Base-by-base conservation (phyloP, 2,113 vertebrate genomes). In the Peromyscus leucopus region DNA sequence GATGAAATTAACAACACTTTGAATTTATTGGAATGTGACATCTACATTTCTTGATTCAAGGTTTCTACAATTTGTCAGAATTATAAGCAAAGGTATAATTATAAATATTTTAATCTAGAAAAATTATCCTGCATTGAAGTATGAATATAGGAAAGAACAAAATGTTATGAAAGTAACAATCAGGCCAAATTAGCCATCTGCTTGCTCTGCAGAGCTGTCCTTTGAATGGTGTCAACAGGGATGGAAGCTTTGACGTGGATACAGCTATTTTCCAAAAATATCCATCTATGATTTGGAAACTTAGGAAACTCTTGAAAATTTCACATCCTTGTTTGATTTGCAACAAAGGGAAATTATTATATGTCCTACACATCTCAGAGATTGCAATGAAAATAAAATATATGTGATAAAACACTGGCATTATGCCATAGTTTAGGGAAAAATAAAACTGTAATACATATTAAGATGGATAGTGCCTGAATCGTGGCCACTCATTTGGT, bases 271-370 rank as follows among this genome's bases (percentile, higher is more conserved):
- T 74, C 79, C 39, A 55, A 48, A 26, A 48, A 26, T 15, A 84
- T 15, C 10, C 0, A 51, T 63, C 4, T 87, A 51, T 65, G 51
- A 26, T 42, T 92, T 96, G 57, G 51, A 57, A 79, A 71, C 8
- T 75, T 84, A 80, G 80, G 69, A 57, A 92, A 87, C 28, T 31
- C 63, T 16, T 55, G 24, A 65, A 36, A 42, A 10, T 85, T 57
- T 69, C 84, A 89, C 46, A 87, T 95, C 26, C 26, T 87, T 28
- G 79, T 69, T 95, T 90, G 48, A 86, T 90, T 79, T 95, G 36
- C 71, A 92, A 71, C 24, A 83, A 36, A 78, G 10, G 79, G 13
- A 89, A 89, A 93, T 83, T 76, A 4, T 75, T 46, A 31, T 92
- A 51, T 93, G 96, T 93, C 19, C 31, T 93, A 39, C 65, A n/a